A percentile compares a stretch with the other conserved stretches of the same genome.
phyloP scores from a whole-genome alignment of 2,113 vertebrate species.

The Crotalus tigris region DNA sequence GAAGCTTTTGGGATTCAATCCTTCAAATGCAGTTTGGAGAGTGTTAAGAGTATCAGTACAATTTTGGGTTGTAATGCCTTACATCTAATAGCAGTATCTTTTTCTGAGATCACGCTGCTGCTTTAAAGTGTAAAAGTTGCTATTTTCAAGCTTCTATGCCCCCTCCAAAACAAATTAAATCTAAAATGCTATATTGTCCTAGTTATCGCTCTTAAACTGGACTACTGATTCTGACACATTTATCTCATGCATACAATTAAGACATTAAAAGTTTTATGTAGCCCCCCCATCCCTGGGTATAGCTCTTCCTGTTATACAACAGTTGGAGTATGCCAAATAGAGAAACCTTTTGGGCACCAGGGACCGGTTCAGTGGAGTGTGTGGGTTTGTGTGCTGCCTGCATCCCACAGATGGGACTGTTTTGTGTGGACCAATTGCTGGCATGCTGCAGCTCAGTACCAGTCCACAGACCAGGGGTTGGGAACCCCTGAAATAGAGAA shows the following conservation, averaged over 20 bases:
- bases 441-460: no score
- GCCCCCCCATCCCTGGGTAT: background rate
- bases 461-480: no score
- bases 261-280: background rate
- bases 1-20: background rate
- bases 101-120: background rate
- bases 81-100: background rate
- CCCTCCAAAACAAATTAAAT: background rate
- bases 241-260: background rate
- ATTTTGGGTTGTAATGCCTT: background rate
- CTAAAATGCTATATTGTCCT: background rate
- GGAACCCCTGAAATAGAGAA: background rate
- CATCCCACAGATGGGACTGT: no score
- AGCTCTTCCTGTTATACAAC: background rate
- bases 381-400: no score
- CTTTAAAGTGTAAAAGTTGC: background rate
- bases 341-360: no score
- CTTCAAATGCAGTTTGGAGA: background rate
- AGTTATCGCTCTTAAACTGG: background rate
- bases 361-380: no score
- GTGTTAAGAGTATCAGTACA: background rate
- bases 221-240: background rate
- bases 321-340: background rate
- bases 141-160: background rate
- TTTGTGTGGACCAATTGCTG: no score